Percentiles rank a stretch among this genome's conserved stretches.
Evolutionary conservation across 2,888 invertebrate species (phyloP).

Genomic region (Vannuccia rotundouncinata): DNA sequence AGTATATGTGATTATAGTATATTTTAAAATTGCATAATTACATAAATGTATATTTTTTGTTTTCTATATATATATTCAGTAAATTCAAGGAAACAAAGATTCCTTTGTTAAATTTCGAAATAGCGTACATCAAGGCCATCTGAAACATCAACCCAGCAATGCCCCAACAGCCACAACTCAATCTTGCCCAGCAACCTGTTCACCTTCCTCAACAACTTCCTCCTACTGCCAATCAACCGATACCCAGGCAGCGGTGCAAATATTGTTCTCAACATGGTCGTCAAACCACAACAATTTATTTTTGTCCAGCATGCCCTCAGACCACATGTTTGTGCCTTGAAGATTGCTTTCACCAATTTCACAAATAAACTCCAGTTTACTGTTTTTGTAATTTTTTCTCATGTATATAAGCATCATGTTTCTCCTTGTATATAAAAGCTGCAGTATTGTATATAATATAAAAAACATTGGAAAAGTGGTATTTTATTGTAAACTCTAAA

Average conservation of each 20-base stretch:
- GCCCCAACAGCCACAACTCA: background rate
- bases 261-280: background rate
- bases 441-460: too few relatives aligned
- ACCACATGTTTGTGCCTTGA: background rate
- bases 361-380: background rate
- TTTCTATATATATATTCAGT: background rate
- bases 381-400: background rate
- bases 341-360: background rate
- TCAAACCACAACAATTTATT: background rate
- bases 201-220: background rate
- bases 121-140: background rate
- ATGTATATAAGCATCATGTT: too few relatives aligned
- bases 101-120: background rate
- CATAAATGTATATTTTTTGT: background rate
- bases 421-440: too few relatives aligned
- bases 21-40: background rate
- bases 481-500: too few relatives aligned
- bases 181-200: background rate
- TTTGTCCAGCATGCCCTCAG: background rate
- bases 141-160: background rate
- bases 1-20: background rate
- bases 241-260: background rate
- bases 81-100: background rate
- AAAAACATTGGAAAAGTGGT: too few relatives aligned
- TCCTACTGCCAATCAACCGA: background rate